Percentiles rank a stretch among this genome's conserved stretches.
Evolutionary conservation across 2,797 vertebrate species (phyloP).

Genomic region (Paedocypris micromegethes): DNA sequence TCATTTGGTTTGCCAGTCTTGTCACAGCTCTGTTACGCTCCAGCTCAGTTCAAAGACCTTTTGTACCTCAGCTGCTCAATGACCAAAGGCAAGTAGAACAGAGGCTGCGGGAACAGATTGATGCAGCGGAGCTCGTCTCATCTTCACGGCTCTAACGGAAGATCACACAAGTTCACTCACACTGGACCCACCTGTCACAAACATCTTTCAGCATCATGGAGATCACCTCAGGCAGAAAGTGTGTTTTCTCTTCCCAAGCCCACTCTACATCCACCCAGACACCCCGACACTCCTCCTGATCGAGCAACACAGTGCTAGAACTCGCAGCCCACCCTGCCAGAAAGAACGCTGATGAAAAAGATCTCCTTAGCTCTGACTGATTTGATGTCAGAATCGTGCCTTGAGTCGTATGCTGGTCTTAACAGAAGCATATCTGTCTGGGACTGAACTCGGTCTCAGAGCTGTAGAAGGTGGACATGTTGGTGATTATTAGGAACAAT

Average conservation of each 20-base stretch:
- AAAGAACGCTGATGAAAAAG: conserved; percentile 29
- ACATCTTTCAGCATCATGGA: conserved; percentile 33
- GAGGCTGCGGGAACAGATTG: conserved; percentile 26
- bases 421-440: conserved; percentile 39
- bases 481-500: conserved; percentile 36
- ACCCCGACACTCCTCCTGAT: conserved; percentile 4
- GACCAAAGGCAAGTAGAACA: conserved; percentile 22
- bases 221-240: conserved; percentile 31
- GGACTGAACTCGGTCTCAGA: conserved; percentile 32
- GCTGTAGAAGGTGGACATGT: conserved; percentile 24
- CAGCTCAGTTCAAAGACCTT: conserved; percentile 11
- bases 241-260: conserved; percentile 32
- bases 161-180: conserved; percentile 43
- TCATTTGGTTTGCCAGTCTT: conserved; percentile 15
- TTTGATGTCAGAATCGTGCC: conserved; percentile 43
- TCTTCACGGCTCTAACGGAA: conserved; percentile 34
- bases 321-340: conserved; percentile 23
- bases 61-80: conserved; percentile 25
- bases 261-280: conserved; percentile 16
- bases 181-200: conserved; percentile 39
- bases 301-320: conserved; percentile 20
- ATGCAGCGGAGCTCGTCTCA: conserved; percentile 31
- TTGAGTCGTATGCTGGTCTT: conserved; percentile 12
- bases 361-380: conserved; percentile 11
- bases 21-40: conserved; percentile 13